Conservation (phyloP, 2,797 vertebrate genomes). For the Oreochromis grahami region DNA sequence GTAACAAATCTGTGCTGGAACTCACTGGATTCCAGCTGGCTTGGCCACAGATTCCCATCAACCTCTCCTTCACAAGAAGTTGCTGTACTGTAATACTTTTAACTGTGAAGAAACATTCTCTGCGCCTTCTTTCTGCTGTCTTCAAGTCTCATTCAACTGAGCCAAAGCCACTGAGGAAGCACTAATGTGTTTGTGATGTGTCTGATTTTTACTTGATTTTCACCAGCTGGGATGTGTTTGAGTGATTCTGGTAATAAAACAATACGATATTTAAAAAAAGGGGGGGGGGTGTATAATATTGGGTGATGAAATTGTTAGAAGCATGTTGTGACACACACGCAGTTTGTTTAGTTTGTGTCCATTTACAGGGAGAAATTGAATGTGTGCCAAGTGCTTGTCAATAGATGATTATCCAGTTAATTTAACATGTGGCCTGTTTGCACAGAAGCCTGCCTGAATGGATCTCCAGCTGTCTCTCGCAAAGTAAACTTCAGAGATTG, state of each 20-base stretch:
- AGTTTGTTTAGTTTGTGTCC: background rate
- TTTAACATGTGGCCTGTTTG: constrained; percentile 43
- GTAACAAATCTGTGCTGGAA: background rate
- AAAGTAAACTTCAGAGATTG: background rate
- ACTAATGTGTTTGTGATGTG: background rate
- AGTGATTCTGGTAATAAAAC: background rate
- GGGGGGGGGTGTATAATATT: background rate
- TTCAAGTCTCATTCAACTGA: background rate
- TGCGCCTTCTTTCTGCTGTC: background rate
- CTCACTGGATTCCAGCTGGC: background rate
- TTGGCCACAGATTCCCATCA: background rate
- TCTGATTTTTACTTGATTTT: background rate
- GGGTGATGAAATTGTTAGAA: background rate
- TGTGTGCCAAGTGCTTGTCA: constrained; percentile 39
- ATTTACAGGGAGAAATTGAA: constrained; percentile 29
- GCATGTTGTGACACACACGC: background rate
- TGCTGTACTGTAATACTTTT: background rate
- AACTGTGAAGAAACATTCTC: background rate
- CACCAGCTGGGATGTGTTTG: background rate
- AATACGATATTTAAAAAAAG: too few species aligned
- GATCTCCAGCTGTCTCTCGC: constrained; percentile 16
- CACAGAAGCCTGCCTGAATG: constrained; percentile 23
- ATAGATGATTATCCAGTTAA: constrained; percentile 42
- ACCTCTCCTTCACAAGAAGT: background rate
- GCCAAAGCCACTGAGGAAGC: background rate